Evolutionary conservation across 37 sponge, comb jelly and placozoan genomes (phyloP).

Genomic region (Oscarella lobularis): DNA sequence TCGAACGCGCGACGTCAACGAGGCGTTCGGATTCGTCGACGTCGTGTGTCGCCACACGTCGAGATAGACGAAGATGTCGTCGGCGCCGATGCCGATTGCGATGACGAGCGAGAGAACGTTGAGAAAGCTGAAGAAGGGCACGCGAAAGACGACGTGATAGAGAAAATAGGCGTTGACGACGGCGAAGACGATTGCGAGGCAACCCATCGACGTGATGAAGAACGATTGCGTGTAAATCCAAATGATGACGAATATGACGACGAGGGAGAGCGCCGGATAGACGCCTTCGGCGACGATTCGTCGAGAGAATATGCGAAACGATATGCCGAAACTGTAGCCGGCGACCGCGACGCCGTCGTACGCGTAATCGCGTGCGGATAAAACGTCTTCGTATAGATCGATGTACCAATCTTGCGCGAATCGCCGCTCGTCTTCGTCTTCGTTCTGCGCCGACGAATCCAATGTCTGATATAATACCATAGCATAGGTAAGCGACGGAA

Average conservation of each 20-base stretch:
- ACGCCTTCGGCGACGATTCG: not conserved
- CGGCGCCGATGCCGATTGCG: not conserved
- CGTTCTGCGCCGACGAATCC: not conserved
- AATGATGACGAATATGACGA: not conserved
- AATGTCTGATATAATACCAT: not conserved
- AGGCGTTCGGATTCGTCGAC: not conserved
- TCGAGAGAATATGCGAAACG: not conserved
- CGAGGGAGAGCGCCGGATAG: not conserved
- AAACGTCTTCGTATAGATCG: not conserved
- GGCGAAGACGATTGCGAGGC: not conserved
- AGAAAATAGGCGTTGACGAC: not conserved
- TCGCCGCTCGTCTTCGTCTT: not conserved
- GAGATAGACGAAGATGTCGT: not conserved
- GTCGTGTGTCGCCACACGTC: not conserved
- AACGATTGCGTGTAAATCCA: not conserved
- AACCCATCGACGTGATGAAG: not conserved
- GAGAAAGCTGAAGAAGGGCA: not conserved
- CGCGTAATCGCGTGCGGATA: not conserved
- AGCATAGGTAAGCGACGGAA: not conserved
- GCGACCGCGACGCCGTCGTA: not conserved
- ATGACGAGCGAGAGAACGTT: not conserved
- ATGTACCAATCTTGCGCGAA: not conserved
- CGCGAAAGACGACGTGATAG: not conserved
- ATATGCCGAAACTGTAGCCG: not conserved
- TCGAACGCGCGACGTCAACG: not conserved